Percentiles rank a stretch among this genome's conserved stretches.
Evolutionary conservation across 35 echinoderm and acorn worm species (phyloP).

Genomic region (Ptychodera flava): DNA sequence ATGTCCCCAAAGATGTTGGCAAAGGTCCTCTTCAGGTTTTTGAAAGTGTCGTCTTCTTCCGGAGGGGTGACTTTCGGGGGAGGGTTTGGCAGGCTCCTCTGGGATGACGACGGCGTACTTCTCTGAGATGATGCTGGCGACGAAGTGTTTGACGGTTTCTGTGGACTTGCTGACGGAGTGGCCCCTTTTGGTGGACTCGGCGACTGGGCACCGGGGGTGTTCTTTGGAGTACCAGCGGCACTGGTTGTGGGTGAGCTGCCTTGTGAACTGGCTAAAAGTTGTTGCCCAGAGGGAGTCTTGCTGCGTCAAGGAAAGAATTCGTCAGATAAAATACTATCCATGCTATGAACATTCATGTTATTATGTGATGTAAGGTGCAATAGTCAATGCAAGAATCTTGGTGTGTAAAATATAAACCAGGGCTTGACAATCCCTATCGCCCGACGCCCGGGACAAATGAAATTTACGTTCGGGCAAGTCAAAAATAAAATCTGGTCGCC

Average conservation of each 20-base stretch:
- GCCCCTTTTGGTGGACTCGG: background rate
- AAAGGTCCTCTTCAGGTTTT: slow-evolving; percentile 97
- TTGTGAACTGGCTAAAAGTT: background rate
- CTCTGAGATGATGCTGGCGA: slow-evolving; percentile 4
- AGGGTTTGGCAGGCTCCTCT: slow-evolving; percentile 26
- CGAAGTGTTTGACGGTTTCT: slow-evolving; percentile 37
- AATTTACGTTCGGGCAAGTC: too few relatives aligned
- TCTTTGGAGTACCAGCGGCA: slow-evolving; percentile 15
- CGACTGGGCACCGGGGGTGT: slow-evolving; percentile 41
- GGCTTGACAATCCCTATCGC: too few relatives aligned
- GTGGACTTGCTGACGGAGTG: slow-evolving; percentile 8
- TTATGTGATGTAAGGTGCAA: too few relatives aligned
- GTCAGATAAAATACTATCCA: too few relatives aligned
- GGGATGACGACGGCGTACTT: slow-evolving; percentile 14
- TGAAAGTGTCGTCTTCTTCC: slow-evolving; percentile 95
- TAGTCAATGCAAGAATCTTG: too few relatives aligned
- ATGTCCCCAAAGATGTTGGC: slow-evolving; percentile 91
- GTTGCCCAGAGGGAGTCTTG: background rate
- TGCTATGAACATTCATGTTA: too few relatives aligned
- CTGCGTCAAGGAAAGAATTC: background rate
- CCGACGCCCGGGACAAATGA: too few relatives aligned
- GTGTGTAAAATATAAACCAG: too few relatives aligned
- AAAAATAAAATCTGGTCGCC: too few relatives aligned
- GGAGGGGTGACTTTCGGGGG: slow-evolving; percentile 69
- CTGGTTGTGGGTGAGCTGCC: background rate